Percentiles rank a stretch among this genome's conserved stretches.
Evolutionary conservation across 2,888 invertebrate species (phyloP).

Genomic region (Pheosia tremula): DNA sequence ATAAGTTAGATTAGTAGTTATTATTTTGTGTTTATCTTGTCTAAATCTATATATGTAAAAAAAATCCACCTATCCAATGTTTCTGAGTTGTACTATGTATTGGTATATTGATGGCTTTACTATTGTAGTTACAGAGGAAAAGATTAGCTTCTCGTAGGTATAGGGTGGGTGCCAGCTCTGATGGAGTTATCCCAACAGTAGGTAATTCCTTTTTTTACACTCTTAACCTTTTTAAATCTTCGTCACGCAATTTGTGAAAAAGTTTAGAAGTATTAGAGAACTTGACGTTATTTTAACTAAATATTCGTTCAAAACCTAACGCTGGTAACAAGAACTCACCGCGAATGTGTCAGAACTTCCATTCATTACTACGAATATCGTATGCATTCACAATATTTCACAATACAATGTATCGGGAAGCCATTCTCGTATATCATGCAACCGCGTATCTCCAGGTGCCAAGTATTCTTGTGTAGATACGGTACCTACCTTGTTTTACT

Average conservation of each 20-base stretch:
- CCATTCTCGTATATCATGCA: constrained; percentile 61
- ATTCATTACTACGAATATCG: constrained; percentile 47
- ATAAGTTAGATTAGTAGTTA: constrained; percentile 5
- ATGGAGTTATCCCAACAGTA: no score
- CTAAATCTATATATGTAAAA: no score
- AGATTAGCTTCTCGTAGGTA: no score
- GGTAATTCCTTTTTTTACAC: no score
- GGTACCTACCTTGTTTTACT: constrained; percentile 43
- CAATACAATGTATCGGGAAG: constrained; percentile 65
- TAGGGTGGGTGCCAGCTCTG: no score
- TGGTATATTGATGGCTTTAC: no score
- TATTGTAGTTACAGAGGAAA: no score
- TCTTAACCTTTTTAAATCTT: no score
- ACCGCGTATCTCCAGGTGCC: constrained; percentile 57
- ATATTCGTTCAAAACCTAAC: constrained; percentile 38
- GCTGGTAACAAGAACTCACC: constrained; percentile 26
- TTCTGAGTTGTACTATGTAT: no score
- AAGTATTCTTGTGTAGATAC: constrained; percentile 46
- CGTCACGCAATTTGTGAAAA: no score
- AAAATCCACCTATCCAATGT: no score
- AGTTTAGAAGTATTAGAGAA: neutral
- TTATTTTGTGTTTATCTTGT: no score
- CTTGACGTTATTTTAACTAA: constrained; percentile 22
- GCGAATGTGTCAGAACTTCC: constrained; percentile 57
- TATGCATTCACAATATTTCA: constrained; percentile 38